Base-by-base conservation (phyloP, 92 coral and sea anemone species). In the Nematostella vectensis region DNA sequence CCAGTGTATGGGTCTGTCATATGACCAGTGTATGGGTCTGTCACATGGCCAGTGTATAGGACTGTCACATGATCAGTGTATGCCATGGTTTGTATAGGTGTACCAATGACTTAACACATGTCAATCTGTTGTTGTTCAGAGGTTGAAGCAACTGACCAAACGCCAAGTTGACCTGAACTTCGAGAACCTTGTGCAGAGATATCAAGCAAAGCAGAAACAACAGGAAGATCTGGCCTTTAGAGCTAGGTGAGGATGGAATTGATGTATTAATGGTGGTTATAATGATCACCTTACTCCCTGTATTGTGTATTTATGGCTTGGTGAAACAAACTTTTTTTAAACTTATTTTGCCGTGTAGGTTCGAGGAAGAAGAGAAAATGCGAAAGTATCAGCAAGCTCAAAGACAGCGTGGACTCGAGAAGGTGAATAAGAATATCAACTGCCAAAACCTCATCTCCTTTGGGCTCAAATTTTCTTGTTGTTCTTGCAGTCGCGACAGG, bases 151-250 rank as follows among this genome's bases (percentile, higher is more conserved):
- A 67, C 73, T 91, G 39, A 88, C 95, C 3, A 88, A 88, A 27
- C 69, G 98, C 10, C 96, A 91, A 50, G 98, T 91, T 61, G 98
- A 91, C 44, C 83, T 91, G 47, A 86, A 86, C 57, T 89, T 91
- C 71, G 98, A 91, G 59, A 77, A 80, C 30, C 72, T 91, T 44
- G 89, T 91, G 33, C 93, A 77, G 38, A 74, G 82, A 72, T 91
- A 81, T 52, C 98, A 91, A 57, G 86, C 93, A 17, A 86, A 82
- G 40, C 98, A 91, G 68, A 81, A 70, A 53, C 72, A 77, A 15
- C 98, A 91, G 60, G 98, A 91, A 43, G 96, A 91, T n/a, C 58
- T 78, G 82, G 97, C 95, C 21, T 71, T 74, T 17, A 91, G 50
- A 51, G 84, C 98, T 56, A 86, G 73, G 95, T 91, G 40, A 6